Conservation (phyloP, 2,797 vertebrate genomes). For the Setipinna tenuifilis region DNA sequence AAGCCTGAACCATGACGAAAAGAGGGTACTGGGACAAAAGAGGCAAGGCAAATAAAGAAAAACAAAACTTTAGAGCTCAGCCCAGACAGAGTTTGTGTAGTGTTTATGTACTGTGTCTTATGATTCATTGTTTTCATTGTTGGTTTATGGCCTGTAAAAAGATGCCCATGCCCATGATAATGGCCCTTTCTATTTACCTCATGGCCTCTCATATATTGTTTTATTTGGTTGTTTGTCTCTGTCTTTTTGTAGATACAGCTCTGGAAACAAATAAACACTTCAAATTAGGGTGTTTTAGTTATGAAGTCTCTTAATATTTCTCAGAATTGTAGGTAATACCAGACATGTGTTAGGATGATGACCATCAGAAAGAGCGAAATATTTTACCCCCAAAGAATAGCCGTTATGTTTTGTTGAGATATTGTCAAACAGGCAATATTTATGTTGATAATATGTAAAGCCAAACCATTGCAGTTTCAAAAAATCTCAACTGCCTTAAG, state of each 20-base stretch:
- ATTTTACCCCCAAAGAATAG: neutral
- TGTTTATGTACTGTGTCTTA: neutral
- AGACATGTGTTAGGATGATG: too few relatives aligned
- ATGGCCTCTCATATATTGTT: neutral
- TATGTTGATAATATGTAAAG: too few relatives aligned
- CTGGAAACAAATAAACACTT: too few relatives aligned
- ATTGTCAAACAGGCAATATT: neutral
- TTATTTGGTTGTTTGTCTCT: neutral
- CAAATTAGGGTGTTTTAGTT: too few relatives aligned
- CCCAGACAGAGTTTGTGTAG: neutral
- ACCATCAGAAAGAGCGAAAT: neutral
- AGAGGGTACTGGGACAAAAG: neutral
- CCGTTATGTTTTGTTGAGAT: neutral
- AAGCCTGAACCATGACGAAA: neutral
- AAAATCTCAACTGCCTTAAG: neutral
- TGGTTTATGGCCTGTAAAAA: neutral
- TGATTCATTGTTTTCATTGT: neutral
- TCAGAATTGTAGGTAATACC: too few relatives aligned
- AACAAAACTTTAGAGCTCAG: neutral
- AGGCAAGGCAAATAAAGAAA: neutral
- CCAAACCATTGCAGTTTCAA: neutral
- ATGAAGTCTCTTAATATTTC: too few relatives aligned
- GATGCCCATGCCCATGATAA: neutral
- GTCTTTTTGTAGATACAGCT: too few relatives aligned
- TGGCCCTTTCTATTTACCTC: neutral